Evolutionary conservation across 2,113 vertebrate species (phyloP), one percentile per base, ranked within the genome.

Genomic region (Calcarius ornatus): DNA sequence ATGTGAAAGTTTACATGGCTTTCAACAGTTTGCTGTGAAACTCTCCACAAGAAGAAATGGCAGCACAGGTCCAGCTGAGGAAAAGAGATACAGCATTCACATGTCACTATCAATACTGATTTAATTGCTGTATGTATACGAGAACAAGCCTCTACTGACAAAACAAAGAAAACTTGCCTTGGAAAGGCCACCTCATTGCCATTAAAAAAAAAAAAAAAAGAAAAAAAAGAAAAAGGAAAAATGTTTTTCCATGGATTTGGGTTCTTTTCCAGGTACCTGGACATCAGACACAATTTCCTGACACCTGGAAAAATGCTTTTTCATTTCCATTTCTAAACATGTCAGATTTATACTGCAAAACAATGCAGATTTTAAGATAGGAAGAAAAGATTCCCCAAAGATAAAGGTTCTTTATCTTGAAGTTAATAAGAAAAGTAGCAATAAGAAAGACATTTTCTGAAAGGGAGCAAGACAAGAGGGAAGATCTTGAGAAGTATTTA

Each of bases 381-480:
- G 25, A 81, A 76, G 31, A 66, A 68, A 53, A 68, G 3, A 4
- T 56, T 65, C 12, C 18, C 8, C 37, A 24, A 75, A 65, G 30
- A 40, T 24, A 56, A 75, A 40, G 0, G 0, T 45, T 76, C 17
- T 80, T 71, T 61, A 31, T 57, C 37, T 43, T 63, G 19, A 90
- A 72, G 9, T 80, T 21, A 63, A 81, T 80, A 65, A 40, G 22
- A 33, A 7, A 31, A 43, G 37, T 73, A 57, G 4, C 8, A 56
- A 70, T 0, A 37, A 43, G 3, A 40, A 83, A 60, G 4, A 6
- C 40, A 7, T 14, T 70, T 82, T 28, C 20, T 75, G 2, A 15
- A 73, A 48, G 4, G 4, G 2, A 2, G 40, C 3, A 57, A 48
- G 5, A 16, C 12, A 18, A 1, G 12, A 24, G 2, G 7, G 4